These are phyloP conservation scores for Diceros bicornis DNA, from an alignment of 2,797 vertebrate genomes.

Conservation along the genomic window DNA sequence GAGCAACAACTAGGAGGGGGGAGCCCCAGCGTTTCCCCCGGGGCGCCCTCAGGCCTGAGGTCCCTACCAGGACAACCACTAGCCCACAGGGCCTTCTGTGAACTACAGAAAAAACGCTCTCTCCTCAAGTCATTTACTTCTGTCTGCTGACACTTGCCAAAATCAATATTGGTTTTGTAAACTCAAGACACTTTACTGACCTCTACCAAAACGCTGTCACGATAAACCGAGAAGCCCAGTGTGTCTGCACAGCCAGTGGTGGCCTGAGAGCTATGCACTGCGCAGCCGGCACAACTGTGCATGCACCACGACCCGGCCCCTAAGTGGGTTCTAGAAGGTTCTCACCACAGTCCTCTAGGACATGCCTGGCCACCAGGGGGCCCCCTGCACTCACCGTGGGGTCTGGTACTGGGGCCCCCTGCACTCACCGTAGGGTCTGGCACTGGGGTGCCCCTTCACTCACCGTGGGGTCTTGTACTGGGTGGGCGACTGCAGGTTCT, in stretches of 20 bases:
- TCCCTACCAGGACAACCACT: background rate
- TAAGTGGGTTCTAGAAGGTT: no score
- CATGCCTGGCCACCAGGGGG: fast-evolving
- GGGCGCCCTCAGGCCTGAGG: background rate
- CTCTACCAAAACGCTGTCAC: no score
- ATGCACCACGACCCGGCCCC: fast-evolving
- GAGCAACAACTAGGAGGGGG: fast-evolving
- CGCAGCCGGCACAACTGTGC: fast-evolving
- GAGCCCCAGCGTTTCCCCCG: fast-evolving
- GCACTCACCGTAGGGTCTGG: constrained; percentile 89
- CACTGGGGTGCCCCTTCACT: constrained; percentile 85
- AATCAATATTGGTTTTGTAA: background rate
- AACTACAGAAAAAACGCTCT: fast-evolving
- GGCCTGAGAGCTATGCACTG: fast-evolving
- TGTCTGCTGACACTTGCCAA: background rate
- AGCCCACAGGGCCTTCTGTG: background rate
- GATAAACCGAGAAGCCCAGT: fast-evolving
- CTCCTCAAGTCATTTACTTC: background rate
- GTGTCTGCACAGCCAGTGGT: fast-evolving
- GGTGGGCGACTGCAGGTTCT: constrained; percentile 94
- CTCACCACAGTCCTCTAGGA: fast-evolving
- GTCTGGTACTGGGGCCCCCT: constrained; percentile 84
- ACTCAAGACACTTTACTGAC: background rate
- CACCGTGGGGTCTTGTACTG: constrained; percentile 91
- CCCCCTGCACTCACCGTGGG: constrained; percentile 88